phyloP scores from a whole-genome alignment of 2,797 vertebrate genomes.

The Darevskia mixta region DNA sequence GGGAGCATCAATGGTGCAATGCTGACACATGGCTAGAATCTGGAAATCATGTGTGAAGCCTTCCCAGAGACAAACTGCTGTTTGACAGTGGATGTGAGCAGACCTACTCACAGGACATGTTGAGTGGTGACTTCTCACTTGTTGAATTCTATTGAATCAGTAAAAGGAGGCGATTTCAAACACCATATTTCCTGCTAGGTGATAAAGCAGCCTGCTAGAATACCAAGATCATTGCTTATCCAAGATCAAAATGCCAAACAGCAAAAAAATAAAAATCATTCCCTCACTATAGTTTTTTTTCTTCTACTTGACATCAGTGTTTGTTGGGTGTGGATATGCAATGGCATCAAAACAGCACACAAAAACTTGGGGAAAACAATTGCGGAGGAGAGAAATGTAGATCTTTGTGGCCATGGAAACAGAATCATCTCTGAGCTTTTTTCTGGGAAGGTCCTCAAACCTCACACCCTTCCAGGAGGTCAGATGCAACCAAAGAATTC shows the following conservation, averaged over 20 bases:
- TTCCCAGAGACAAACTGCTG: too few relatives aligned
- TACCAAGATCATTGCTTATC: not conserved
- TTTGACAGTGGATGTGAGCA: too few relatives aligned
- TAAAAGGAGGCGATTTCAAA: not conserved
- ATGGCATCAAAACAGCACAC: not conserved
- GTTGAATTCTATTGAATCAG: not conserved
- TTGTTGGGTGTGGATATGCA: not conserved
- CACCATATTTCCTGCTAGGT: not conserved
- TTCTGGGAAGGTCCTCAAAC: conserved; percentile 22
- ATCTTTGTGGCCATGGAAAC: not conserved
- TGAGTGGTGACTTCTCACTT: not conserved
- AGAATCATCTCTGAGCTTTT: not conserved
- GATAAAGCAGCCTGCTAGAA: not conserved
- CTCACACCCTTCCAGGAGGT: not conserved
- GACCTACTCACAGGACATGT: too few relatives aligned
- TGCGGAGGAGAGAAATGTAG: not conserved
- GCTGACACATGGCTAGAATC: too few relatives aligned
- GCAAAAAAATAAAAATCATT: not conserved
- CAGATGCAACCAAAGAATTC: not conserved
- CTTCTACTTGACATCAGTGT: not conserved
- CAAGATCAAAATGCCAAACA: not conserved
- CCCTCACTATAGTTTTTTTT: not conserved
- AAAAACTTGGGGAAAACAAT: not conserved
- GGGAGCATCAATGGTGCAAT: too few relatives aligned
- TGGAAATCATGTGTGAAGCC: too few relatives aligned